These are phyloP conservation scores for Metridium senile DNA, from an alignment of 92 coral and sea anemone genomes.

Conservation along the genomic window DNA sequence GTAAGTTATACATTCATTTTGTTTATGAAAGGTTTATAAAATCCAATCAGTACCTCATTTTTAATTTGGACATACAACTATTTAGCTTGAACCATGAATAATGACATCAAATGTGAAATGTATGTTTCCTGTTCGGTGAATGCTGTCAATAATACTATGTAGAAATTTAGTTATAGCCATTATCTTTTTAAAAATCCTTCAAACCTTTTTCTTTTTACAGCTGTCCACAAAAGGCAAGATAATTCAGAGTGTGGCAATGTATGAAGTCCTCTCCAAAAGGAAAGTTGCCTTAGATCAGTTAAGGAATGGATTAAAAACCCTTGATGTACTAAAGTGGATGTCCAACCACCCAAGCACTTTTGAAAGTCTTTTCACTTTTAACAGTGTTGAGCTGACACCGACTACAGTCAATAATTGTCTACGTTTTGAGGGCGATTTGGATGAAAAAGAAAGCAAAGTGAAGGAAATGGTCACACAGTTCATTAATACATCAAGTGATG, in stretches of 20 bases:
- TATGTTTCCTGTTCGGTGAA: neutral
- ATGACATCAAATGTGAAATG: neutral
- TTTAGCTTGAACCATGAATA: neutral
- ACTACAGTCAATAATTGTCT: slow-evolving; percentile 45
- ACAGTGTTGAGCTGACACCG: slow-evolving; percentile 52
- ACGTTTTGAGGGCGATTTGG: slow-evolving; percentile 38
- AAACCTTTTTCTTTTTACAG: slow-evolving; percentile 7
- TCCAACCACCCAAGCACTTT: slow-evolving; percentile 41
- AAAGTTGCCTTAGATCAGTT: slow-evolving; percentile 60
- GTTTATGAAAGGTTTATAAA: no score
- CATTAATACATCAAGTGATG: slow-evolving; percentile 35
- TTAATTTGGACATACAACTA: neutral
- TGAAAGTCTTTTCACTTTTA: slow-evolving; percentile 62
- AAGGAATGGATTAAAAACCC: slow-evolving; percentile 47
- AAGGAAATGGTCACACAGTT: slow-evolving; percentile 10
- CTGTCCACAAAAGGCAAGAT: slow-evolving; percentile 49
- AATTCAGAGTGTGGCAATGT: slow-evolving; percentile 22
- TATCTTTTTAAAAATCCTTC: neutral
- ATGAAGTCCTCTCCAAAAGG: slow-evolving; percentile 53
- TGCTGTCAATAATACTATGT: neutral
- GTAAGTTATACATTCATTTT: slow-evolving; percentile 27
- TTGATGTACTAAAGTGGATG: slow-evolving; percentile 59
- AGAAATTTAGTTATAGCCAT: neutral
- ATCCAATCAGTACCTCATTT: neutral
- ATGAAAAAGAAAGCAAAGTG: slow-evolving; percentile 22